Evolutionary conservation across 1,140 invertebrate species (phyloP), one percentile per base, ranked within the genome.

Genomic region (Meloidogyne chitwoodi): DNA sequence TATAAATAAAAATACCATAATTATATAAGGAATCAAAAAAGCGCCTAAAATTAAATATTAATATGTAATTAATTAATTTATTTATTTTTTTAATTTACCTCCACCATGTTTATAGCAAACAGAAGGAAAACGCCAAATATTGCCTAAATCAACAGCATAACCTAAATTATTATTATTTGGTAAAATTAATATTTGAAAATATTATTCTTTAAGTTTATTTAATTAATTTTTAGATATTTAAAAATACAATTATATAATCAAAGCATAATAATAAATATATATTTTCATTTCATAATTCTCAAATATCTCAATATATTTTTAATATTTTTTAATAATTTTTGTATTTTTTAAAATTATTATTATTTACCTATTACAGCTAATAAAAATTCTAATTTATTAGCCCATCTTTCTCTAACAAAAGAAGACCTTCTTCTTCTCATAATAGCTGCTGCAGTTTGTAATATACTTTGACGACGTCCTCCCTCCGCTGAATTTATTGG

Each of bases 21-120:
- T 91, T 81, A 93, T 91, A 89, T 96, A 97, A n/a, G 95, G 95
- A 83, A 98, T 95, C 48, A 98, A 91, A 87, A 98, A 97, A 2
- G 94, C 94, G 84, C 94, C 94, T 96, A 90, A 24, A 91, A 26
- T 10, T 34, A 80, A 76, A 22, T n/a, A n/a, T n/a, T n/a, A n/a
- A 78, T 56, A 16, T 69, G 1, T 75, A 22, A 77, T 44, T 31
- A 69, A n/a, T n/a, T n/a, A 56, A n/a, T 56, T 56, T 14, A 65
- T 27, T 44, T 14, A 27, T 61, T 19, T 24, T 34, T 14, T 64
- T 24, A 44, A 19, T 27, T 73, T 66, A 88, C 87, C 88, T 76
- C 88, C 88, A 6, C 88, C 88, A 78, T 89, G 87, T 77, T 88
- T 89, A 80, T 89, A 90, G 78, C 88, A 89, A 26, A 70, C 74